Percentiles rank a stretch among this genome's conserved stretches.
Evolutionary conservation across 2,888 invertebrate genomes (phyloP).

Genomic region (Conus canariensis): DNA sequence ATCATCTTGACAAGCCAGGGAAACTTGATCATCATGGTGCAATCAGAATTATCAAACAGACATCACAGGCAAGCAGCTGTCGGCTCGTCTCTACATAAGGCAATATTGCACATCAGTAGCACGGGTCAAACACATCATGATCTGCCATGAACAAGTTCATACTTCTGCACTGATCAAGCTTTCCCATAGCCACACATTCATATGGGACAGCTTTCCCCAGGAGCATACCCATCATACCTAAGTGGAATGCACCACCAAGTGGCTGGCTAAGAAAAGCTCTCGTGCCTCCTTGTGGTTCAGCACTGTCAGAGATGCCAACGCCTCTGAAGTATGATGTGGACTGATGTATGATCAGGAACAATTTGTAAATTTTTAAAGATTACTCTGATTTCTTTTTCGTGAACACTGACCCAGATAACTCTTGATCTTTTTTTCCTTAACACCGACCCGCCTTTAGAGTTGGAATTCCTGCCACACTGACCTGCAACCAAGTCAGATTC

Average conservation of each 20-base stretch:
- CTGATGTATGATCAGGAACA: too few relatives aligned
- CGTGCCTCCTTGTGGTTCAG: too few relatives aligned
- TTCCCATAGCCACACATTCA: neutral
- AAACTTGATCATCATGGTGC: neutral
- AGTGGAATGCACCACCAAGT: conserved; percentile 6
- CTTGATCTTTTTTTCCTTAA: too few relatives aligned
- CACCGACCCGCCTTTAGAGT: too few relatives aligned
- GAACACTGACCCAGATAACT: too few relatives aligned
- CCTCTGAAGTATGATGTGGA: too few relatives aligned
- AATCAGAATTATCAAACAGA: neutral
- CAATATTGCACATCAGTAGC: neutral
- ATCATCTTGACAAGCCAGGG: neutral
- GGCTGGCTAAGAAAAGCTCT: neutral
- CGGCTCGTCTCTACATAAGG: neutral
- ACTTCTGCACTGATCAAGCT: neutral
- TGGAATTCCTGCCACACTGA: too few relatives aligned
- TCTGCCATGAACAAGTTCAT: neutral
- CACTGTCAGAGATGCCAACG: too few relatives aligned
- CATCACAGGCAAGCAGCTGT: neutral
- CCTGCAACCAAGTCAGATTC: too few relatives aligned
- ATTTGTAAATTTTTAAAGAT: too few relatives aligned
- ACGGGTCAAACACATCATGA: neutral
- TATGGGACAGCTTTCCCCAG: neutral
- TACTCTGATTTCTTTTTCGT: too few relatives aligned
- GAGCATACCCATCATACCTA: neutral